Percentiles rank a stretch among this genome's conserved stretches.
These are phyloP conservation scores for Amiota communis DNA, from an alignment of 2,888 invertebrate species.

Conservation along the genomic window DNA sequence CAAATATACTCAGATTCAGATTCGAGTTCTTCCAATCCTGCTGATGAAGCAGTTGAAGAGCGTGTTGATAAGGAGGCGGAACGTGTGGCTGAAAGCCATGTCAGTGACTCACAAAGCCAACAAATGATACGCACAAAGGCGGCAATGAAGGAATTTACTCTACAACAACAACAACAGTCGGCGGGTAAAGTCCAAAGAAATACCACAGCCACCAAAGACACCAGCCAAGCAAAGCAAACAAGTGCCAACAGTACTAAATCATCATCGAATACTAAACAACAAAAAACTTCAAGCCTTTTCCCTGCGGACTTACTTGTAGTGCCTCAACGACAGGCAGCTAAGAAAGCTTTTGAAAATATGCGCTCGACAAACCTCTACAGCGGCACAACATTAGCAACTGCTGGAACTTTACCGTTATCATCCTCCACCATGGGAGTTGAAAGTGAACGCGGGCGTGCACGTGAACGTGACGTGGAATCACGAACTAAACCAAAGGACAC, in stretches of 20 bases:
- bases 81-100: conserved; percentile 77
- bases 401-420: conserved; percentile 1
- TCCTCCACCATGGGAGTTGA: neutral
- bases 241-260: conserved; percentile 19
- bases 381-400: conserved; percentile 8
- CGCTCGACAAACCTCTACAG: conserved; percentile 77
- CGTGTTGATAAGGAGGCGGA: conserved; percentile 46
- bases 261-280: neutral
- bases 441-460: conserved; percentile 44
- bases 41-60: conserved; percentile 61
- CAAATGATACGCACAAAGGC: conserved; percentile 85
- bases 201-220: conserved; percentile 13
- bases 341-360: conserved; percentile 92
- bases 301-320: conserved; percentile 87
- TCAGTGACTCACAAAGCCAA: conserved; percentile 81
- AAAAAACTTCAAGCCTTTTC: conserved; percentile 51
- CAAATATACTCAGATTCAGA: conserved; percentile 89
- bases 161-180: conserved; percentile 65
- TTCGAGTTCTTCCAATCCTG: conserved; percentile 59
- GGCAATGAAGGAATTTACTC: conserved; percentile 87
- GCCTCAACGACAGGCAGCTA: conserved; percentile 91
- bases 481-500: conserved; percentile 44
- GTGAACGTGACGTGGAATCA: conserved; percentile 42
- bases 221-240: conserved; percentile 28
- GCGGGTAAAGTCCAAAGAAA: conserved; percentile 45